Evolutionary conservation across 1,140 invertebrate genomes (phyloP), one percentile per base, ranked within the genome.

Genomic region (Latrodectus geometricus): DNA sequence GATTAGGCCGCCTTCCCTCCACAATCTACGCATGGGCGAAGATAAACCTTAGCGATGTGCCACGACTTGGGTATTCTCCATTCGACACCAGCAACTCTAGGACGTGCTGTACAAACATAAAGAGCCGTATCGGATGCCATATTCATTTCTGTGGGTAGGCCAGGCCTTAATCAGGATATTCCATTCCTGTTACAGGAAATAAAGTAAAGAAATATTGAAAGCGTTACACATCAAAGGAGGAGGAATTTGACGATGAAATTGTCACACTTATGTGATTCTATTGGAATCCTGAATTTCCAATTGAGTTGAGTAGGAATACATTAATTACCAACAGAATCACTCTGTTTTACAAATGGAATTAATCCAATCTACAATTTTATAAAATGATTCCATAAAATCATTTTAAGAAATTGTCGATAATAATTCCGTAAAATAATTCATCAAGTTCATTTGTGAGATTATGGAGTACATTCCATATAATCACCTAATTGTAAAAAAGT

Each of bases 1-100:
- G 77, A 79, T 79, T 79, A 68, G 50, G 68, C 61, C 75, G 17
- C 72, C 72, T 52, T 20, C 73, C 48, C 17, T 48, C 72, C 23
- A 17, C 9, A 12, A 50, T 21, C 56, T 35, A 79, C 65, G 77
- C 61, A 68, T 61, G 77, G 68, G 61, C 23, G 50, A 68, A 79
- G 77, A 79, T 79, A 79, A 79, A 79, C 77, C 77, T 79, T 69
- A 61, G 77, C 48, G 66, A 79, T 79, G 65, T 79, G 77, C 61
- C 15, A n/a, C 12, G 77, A 68, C 65, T 79, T 79, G 12, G 65
- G 77, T 61, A 35, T 48, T 52, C 20, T 15, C 54, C 50, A 52
- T 76, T 76, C 74, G 23, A 20, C 14, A n/a, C 35, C 50, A 20
- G 8, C 74, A 56, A 52, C 9, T 20, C 52, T 52, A 35, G 74